phyloP scores from a whole-genome alignment of 2,797 vertebrate species.

The Pipistrellus nathusii region DNA sequence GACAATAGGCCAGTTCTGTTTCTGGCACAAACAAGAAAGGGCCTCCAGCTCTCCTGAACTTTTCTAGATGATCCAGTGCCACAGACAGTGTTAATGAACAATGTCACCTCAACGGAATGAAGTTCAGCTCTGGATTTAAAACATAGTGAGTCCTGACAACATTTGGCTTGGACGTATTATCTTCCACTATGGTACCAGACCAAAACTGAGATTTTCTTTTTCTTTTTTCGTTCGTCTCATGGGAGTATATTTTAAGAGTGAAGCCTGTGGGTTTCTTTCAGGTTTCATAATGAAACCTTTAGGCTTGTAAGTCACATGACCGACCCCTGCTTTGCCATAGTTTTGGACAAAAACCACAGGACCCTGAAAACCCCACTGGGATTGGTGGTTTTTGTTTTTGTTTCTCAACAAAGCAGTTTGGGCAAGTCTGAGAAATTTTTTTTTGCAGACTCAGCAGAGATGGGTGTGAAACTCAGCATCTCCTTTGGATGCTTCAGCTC shows the following conservation, averaged over 20 bases:
- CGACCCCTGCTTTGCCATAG: conserved; percentile 54
- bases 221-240: conserved; percentile 69
- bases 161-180: conserved; percentile 79
- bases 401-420: conserved; percentile 79
- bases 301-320: conserved; percentile 77
- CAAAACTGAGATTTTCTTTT: conserved; percentile 67
- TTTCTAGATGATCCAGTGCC: conserved; percentile 66
- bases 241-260: conserved; percentile 81
- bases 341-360: conserved; percentile 75
- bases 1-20: conserved; percentile 54
- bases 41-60: conserved; percentile 61
- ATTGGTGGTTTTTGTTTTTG: conserved; percentile 78
- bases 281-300: conserved; percentile 81
- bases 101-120: conserved; percentile 69
- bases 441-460: conserved; percentile 83
- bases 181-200: conserved; percentile 71
- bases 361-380: conserved; percentile 68
- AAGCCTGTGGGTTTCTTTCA: conserved; percentile 76
- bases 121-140: conserved; percentile 72
- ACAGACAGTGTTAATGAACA: conserved; percentile 79
- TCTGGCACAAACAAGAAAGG: conserved; percentile 53
- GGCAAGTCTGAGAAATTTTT: conserved; percentile 79
- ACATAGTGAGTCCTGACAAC: conserved; percentile 75
- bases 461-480: conserved; percentile 75
- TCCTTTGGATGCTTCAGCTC: conserved; percentile 67